Percentiles rank a stretch among this genome's conserved stretches.
Evolutionary conservation across 2,888 invertebrate species (phyloP).

Genomic region (Eretmocerus hayati): DNA sequence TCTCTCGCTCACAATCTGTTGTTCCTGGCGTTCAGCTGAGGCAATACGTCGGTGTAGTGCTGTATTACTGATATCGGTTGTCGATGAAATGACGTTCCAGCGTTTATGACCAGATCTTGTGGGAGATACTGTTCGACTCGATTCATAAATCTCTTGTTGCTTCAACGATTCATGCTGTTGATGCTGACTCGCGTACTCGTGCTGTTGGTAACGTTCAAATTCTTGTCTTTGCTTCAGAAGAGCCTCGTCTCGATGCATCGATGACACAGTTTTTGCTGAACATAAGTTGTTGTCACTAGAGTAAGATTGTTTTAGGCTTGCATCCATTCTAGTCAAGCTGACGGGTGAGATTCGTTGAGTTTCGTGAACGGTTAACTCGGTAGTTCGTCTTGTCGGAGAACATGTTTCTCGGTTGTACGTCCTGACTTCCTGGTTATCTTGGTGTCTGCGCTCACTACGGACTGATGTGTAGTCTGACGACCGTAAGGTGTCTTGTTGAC

Average conservation of each 20-base stretch:
- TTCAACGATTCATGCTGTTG: slow-evolving; percentile 26
- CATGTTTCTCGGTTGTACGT: slow-evolving; percentile 52
- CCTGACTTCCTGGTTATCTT: slow-evolving; percentile 50
- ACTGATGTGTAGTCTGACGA: slow-evolving; percentile 47
- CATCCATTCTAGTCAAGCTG: slow-evolving; percentile 38
- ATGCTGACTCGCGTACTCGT: slow-evolving; percentile 35
- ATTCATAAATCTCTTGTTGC: slow-evolving; percentile 24
- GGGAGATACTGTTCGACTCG: slow-evolving; percentile 32
- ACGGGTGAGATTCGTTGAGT: slow-evolving; percentile 50
- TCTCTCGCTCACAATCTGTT: slow-evolving; percentile 42
- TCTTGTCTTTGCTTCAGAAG: slow-evolving; percentile 19
- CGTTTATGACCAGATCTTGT: slow-evolving; percentile 57
- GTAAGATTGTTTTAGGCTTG: slow-evolving; percentile 1
- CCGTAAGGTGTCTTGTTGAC: slow-evolving; percentile 42
- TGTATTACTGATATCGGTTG: slow-evolving; percentile 68
- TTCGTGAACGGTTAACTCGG: slow-evolving; percentile 55
- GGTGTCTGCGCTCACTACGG: slow-evolving; percentile 49
- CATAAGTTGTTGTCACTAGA: slow-evolving; percentile 1
- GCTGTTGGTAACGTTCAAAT: slow-evolving; percentile 27
- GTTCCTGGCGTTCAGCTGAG: background rate
- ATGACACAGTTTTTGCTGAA: slow-evolving; percentile 11
- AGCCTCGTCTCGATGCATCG: slow-evolving; percentile 27
- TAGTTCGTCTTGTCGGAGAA: slow-evolving; percentile 41
- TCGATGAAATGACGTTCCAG: slow-evolving; percentile 63
- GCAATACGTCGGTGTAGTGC: slow-evolving; percentile 55